These are phyloP conservation scores for Lasioglossum marginatum DNA, from an alignment of 2,888 invertebrate genomes.

Conservation along the genomic window DNA sequence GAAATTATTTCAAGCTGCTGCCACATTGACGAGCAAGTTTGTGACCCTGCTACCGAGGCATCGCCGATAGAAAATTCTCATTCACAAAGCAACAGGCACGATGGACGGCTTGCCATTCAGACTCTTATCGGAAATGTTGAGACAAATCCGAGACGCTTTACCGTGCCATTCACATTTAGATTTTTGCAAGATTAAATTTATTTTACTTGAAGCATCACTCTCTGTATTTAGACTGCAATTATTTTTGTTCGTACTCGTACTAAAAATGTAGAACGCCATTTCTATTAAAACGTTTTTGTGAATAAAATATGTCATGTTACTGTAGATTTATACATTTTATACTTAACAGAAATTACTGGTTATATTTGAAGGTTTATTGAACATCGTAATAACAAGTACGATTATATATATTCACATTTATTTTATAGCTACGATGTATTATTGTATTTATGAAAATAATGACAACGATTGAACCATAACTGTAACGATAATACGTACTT, in stretches of 20 bases:
- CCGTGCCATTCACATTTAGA: background rate
- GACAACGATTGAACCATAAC: background rate
- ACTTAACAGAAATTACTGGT: background rate
- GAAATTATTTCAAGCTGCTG: slow-evolving; percentile 12
- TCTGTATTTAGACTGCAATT: background rate
- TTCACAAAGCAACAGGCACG: background rate
- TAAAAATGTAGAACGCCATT: background rate
- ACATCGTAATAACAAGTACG: background rate
- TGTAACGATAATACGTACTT: background rate
- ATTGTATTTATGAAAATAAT: background rate
- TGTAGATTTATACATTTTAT: no score
- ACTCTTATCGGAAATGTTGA: slow-evolving; percentile 26
- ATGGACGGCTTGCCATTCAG: slow-evolving; percentile 4
- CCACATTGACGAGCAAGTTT: background rate
- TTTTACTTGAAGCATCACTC: background rate
- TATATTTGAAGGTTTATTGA: background rate
- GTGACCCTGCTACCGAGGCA: background rate
- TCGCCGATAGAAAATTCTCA: background rate
- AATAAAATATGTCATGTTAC: no score
- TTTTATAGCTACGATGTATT: background rate
- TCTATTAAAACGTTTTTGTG: background rate
- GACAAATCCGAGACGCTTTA: background rate
- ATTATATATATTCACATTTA: background rate
- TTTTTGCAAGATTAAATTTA: background rate
- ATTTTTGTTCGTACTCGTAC: background rate